Percentiles rank a stretch among this genome's conserved stretches.
Conservation (phyloP, 2,888 invertebrate genomes). For the Elmis aenea region DNA sequence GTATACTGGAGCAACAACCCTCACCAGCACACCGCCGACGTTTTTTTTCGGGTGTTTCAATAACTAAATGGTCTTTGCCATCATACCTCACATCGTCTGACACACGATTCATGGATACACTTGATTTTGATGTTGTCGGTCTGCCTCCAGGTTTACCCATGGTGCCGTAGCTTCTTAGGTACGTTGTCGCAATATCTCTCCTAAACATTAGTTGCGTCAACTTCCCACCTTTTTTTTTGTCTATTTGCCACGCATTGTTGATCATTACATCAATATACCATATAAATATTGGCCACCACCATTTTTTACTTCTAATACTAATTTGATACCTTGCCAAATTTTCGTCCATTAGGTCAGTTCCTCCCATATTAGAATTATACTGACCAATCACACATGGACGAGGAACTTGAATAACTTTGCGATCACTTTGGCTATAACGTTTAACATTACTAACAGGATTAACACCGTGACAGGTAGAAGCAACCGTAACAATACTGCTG, state of each 20-base stretch:
- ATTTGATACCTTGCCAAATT: conserved; percentile 21
- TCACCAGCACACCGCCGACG: conserved; percentile 22
- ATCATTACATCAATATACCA: conserved; percentile 17
- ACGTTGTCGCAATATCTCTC: conserved; percentile 8
- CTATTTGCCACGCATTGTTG: conserved; percentile 15
- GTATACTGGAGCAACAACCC: conserved; percentile 16
- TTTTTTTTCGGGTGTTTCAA: conserved; percentile 14
- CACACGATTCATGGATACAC: conserved; percentile 15
- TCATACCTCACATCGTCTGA: conserved; percentile 20
- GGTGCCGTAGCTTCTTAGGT: conserved; percentile 10
- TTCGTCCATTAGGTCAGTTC: too few species aligned
- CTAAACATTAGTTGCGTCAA: conserved; percentile 11
- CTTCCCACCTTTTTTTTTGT: conserved; percentile 4
- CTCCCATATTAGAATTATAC: conserved; percentile 26
- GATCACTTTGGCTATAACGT: conserved; percentile 18
- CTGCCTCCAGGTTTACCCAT: conserved; percentile 11
- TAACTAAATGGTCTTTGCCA: too few species aligned
- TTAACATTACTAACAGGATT: conserved; percentile 15
- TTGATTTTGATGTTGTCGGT: conserved; percentile 11
- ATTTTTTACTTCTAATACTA: conserved; percentile 25
- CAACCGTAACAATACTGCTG: conserved; percentile 30
- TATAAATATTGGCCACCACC: conserved; percentile 21
- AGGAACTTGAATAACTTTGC: conserved; percentile 17
- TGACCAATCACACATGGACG: conserved; percentile 17
- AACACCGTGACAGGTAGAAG: conserved; percentile 21